These are phyloP conservation scores for Pegea sp. DNA, from an alignment of 23 tunicate genomes.

Conservation along the genomic window DNA sequence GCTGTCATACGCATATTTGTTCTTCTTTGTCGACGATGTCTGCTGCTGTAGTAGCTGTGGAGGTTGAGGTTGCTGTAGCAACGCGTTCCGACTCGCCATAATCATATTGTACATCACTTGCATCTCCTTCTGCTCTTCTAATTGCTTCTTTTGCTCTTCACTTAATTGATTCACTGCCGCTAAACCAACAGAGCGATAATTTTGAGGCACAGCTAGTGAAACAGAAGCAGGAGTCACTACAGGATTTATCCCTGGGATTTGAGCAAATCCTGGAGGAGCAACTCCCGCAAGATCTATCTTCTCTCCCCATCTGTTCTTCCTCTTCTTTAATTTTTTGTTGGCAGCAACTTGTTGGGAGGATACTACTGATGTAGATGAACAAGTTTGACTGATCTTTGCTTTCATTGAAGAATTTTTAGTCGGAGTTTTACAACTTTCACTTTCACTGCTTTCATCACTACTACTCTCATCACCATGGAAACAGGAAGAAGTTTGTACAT, in stretches of 20 bases:
- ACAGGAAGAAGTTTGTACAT: too few relatives aligned
- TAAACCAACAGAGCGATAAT: slow-evolving; percentile 46
- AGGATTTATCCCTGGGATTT: slow-evolving; percentile 10
- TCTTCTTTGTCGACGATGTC: slow-evolving; percentile 4
- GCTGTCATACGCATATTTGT: slow-evolving; percentile 73
- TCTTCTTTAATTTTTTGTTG: too few relatives aligned
- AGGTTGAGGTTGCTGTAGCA: neutral
- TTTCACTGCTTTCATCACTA: too few relatives aligned
- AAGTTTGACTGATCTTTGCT: too few relatives aligned
- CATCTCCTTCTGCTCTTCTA: slow-evolving; percentile 85
- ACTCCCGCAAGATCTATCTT: slow-evolving; percentile 59
- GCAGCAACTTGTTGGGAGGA: too few relatives aligned
- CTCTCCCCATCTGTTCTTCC: slow-evolving; percentile 89
- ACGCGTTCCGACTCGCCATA: slow-evolving; percentile 66
- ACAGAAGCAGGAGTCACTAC: neutral
- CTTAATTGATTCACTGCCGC: slow-evolving; percentile 40
- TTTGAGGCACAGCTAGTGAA: slow-evolving; percentile 18
- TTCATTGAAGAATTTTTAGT: too few relatives aligned
- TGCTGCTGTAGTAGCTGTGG: slow-evolving; percentile 3
- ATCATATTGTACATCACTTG: slow-evolving; percentile 76
- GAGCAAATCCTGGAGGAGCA: slow-evolving; percentile 80
- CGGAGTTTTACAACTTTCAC: too few relatives aligned
- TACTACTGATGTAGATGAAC: too few relatives aligned
- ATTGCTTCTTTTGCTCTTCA: slow-evolving; percentile 51
- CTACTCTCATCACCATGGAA: too few relatives aligned